Percentiles rank a stretch among this genome's conserved stretches.
These are phyloP conservation scores for Pollenia angustigena DNA, from an alignment of 2,888 invertebrate genomes.

Conservation along the genomic window DNA sequence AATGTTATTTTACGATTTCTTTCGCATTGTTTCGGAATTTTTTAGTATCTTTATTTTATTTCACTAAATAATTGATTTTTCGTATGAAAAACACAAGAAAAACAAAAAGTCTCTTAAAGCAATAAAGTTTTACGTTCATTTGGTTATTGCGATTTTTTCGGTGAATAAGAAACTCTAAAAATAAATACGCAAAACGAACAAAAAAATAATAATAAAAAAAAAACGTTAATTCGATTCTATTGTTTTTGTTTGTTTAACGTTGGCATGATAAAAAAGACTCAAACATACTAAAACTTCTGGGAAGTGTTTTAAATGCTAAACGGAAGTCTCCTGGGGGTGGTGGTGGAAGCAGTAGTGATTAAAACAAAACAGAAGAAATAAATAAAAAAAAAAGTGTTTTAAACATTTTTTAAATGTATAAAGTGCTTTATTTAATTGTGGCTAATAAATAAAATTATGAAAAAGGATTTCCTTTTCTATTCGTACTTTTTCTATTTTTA, in stretches of 20 bases:
- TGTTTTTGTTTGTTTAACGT: neutral
- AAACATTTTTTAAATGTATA: neutral
- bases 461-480: neutral
- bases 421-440: slow-evolving; percentile 6
- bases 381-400: slow-evolving; percentile 8
- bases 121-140: slow-evolving; percentile 14
- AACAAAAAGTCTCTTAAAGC: slow-evolving; percentile 28
- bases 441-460: slow-evolving; percentile 2
- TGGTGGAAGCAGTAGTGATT: neutral
- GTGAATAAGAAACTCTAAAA: slow-evolving; percentile 3
- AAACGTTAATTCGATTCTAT: slow-evolving; percentile 26
- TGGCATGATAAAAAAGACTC: neutral
- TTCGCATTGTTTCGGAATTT: neutral
- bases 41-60: neutral
- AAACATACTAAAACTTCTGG: neutral
- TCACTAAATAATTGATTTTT: slow-evolving; percentile 44
- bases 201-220: neutral
- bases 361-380: neutral
- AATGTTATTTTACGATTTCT: slow-evolving; percentile 21
- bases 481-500: neutral
- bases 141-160: slow-evolving; percentile 2
- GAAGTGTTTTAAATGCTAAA: slow-evolving; percentile 17
- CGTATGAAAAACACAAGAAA: neutral
- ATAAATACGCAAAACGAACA: slow-evolving; percentile 16
- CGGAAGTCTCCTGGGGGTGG: neutral